Evolutionary conservation across 64 coral and sea anemone species (phyloP).

Genomic region (Pachyseris speciosa): DNA sequence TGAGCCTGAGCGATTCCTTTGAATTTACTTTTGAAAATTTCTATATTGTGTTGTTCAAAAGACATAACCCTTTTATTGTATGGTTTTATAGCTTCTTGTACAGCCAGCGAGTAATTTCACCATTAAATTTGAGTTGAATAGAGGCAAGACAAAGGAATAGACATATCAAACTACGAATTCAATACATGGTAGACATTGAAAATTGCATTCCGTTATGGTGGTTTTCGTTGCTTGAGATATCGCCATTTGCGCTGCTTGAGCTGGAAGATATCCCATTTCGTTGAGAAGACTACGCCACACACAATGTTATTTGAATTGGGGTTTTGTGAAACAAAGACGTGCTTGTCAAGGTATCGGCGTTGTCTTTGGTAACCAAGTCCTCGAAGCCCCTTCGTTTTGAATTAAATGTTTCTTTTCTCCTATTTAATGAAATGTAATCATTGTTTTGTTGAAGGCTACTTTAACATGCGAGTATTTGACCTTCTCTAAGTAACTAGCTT

Average conservation of each 20-base stretch:
- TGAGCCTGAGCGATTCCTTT: conserved; percentile 90
- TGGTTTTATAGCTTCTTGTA: conserved; percentile 88
- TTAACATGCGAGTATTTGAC: conserved; percentile 9
- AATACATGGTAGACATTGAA: conserved; percentile 87
- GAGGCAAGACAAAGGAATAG: conserved; percentile 71
- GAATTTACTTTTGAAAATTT: conserved; percentile 88
- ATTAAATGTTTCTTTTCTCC: conserved; percentile 53
- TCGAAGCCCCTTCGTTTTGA: not conserved
- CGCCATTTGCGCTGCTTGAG: not conserved
- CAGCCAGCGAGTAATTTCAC: conserved; percentile 80
- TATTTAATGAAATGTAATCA: conserved; percentile 35
- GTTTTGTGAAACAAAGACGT: conserved; percentile 5
- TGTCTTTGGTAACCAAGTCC: conserved; percentile 28
- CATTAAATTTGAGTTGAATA: conserved; percentile 85
- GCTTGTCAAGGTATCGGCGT: conserved; percentile 20
- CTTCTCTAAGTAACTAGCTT: conserved; percentile 15
- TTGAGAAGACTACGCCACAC: not conserved
- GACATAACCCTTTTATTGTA: conserved; percentile 82
- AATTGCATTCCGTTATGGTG: conserved; percentile 50
- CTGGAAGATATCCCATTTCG: not conserved
- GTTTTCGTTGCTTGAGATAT: conserved; percentile 36
- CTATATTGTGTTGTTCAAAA: conserved; percentile 89
- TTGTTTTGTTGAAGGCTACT: not conserved
- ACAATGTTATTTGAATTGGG: not conserved
- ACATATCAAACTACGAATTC: conserved; percentile 92